phyloP scores from a whole-genome alignment of 2,113 vertebrate genomes.

The Trachemys scripta region DNA sequence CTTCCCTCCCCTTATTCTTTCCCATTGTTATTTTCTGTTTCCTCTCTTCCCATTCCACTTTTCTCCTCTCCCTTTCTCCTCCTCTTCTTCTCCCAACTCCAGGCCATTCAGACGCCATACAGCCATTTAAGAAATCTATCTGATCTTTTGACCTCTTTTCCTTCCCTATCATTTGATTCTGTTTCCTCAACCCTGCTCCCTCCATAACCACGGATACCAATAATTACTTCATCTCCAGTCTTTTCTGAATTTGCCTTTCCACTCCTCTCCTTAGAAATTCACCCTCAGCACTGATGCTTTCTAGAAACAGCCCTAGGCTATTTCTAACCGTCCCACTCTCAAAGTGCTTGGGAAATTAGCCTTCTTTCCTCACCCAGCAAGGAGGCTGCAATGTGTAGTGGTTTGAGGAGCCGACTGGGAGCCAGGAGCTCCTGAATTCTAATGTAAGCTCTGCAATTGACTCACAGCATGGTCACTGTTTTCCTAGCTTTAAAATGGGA shows the following conservation, averaged over 20 bases:
- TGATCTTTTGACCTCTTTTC: not conserved
- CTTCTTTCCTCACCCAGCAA: slow-evolving; percentile 24
- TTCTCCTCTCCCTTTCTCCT: not conserved
- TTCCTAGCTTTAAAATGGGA: slow-evolving; percentile 30
- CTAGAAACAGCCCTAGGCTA: slow-evolving; percentile 31
- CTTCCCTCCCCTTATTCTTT: rapidly evolving
- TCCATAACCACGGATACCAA: rapidly evolving
- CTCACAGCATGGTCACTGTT: not conserved
- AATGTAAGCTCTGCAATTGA: slow-evolving; percentile 9
- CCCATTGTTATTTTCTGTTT: not conserved
- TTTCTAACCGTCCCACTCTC: slow-evolving; percentile 49
- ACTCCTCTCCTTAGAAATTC: not conserved
- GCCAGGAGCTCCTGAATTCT: not conserved
- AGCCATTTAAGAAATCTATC: not conserved
- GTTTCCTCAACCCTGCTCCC: not conserved
- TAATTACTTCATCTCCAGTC: not conserved
- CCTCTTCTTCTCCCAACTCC: not conserved
- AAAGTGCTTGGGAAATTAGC: slow-evolving; percentile 30
- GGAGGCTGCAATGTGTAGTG: not conserved
- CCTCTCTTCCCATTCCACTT: not conserved
- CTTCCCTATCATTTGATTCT: not conserved
- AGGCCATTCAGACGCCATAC: not conserved
- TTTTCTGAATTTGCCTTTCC: not conserved
- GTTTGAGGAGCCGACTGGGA: rapidly evolving
- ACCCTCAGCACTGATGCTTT: slow-evolving; percentile 4